A percentile compares a stretch with the other conserved stretches of the same genome.
Conservation (phyloP, 2,888 invertebrate genomes). For the Schrankia costaestrigalis region DNA sequence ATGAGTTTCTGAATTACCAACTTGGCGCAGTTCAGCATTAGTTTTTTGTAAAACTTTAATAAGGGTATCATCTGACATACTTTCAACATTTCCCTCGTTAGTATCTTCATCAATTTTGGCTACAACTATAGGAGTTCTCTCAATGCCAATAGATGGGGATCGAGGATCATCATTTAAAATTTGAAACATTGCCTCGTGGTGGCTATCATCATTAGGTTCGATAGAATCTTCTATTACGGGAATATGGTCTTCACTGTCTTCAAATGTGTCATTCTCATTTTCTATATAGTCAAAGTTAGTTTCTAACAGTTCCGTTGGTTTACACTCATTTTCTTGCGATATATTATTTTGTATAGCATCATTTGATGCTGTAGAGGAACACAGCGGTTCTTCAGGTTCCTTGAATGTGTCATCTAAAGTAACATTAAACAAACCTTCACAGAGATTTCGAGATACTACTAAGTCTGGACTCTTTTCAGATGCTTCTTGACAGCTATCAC, state of each 20-base stretch:
- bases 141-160: constrained; percentile 71
- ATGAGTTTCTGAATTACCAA: constrained; percentile 48
- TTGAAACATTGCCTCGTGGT: constrained; percentile 45
- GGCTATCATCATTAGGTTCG: constrained; percentile 20
- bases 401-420: constrained; percentile 61
- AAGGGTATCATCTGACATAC: constrained; percentile 72
- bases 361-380: constrained; percentile 67
- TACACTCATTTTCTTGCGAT: constrained; percentile 43
- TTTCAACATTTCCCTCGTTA: constrained; percentile 61
- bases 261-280: constrained; percentile 42
- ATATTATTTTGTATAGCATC: constrained; percentile 62
- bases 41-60: constrained; percentile 67
- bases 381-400: constrained; percentile 57
- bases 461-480: constrained; percentile 49
- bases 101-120: constrained; percentile 43
- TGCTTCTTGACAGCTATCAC: constrained; percentile 47
- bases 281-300: constrained; percentile 83
- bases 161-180: constrained; percentile 67
- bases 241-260: constrained; percentile 41
- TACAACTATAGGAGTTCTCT: constrained; percentile 73
- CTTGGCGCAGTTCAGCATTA: constrained; percentile 54
- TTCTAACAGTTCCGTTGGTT: constrained; percentile 75
- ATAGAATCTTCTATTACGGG: constrained; percentile 15
- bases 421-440: constrained; percentile 58
- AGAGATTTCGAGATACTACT: constrained; percentile 64